Evolutionary conservation across 2,888 invertebrate genomes (phyloP), one percentile per base, ranked within the genome.

Genomic region (Troilus luridus): DNA sequence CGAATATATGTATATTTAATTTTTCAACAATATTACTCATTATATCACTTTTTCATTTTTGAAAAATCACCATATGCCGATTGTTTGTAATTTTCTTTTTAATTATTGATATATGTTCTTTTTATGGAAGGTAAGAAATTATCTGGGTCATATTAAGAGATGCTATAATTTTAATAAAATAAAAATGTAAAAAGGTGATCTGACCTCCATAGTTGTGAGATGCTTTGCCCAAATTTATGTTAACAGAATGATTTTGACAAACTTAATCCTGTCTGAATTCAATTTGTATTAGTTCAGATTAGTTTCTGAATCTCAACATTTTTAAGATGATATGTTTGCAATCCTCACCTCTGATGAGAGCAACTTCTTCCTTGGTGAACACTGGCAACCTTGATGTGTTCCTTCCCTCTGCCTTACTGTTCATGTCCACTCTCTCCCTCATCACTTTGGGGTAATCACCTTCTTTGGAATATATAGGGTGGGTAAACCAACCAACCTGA

Each of bases 381-480:
- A 92, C 90, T 0, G 95, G 95, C n/a, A 95, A 93, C 89, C 95
- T 93, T 1, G 95, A 95, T 62, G 92, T 92, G 0, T 92, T 72
- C 88, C 94, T 94, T n/a, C 95, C 95, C 93, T 95, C 94, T 1
- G 93, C 88, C 41, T 92, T 92, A 92, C 95, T 95, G 88, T 94
- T 94, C 1, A 93, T 92, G 8, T 93, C 94, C 54, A 95, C 94
- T 88, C 93, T 93, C 9, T 93, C 91, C 92, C 94, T 95, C 95
- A 95, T 94, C 0, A 95, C 91, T 56, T 93, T 91, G 0, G 95
- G 95, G 93, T 95, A 95, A 93, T 95, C 95, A 0, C 95, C 95
- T 0, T 92, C 91, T 77, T 93, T 92, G 0, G 95, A 95, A 90
- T 91, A 92, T 56, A 93, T 92, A 21, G 93, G 93, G 89, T 93